Evolutionary conservation across 2,113 vertebrate species (phyloP).

Genomic region (Mastomys natalensis): DNA sequence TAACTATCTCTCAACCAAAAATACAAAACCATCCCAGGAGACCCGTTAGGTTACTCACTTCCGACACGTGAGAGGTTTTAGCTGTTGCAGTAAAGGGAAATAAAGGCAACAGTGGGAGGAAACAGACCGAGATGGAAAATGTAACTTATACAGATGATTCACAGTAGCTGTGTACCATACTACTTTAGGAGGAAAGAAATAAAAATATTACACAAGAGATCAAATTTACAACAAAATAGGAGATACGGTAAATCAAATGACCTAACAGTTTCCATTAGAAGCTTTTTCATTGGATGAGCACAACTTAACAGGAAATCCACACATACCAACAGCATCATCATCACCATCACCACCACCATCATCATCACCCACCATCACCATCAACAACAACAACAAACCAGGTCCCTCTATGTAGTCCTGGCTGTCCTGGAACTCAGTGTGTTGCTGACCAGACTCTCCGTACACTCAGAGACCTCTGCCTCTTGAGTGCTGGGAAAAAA

Average conservation of each 20-base stretch:
- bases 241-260: not conserved
- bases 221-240: not conserved
- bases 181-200: not conserved
- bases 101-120: not conserved
- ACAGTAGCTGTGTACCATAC: not conserved
- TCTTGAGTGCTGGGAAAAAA: not conserved
- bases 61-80: not conserved
- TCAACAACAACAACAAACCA: too few relatives aligned
- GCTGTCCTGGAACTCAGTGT: not conserved
- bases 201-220: not conserved
- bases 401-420: not conserved
- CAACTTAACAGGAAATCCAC: slow-evolving; percentile 2
- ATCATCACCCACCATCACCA: fast-evolving
- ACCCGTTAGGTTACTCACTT: not conserved
- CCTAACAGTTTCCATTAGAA: not conserved
- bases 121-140: not conserved
- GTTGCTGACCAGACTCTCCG: not conserved
- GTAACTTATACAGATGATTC: not conserved
- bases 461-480: not conserved
- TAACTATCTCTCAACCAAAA: not conserved
- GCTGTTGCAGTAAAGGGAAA: not conserved
- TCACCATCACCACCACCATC: fast-evolving
- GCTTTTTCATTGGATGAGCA: not conserved
- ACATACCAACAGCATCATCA: not conserved
- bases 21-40: not conserved